Evolutionary conservation across 2,113 vertebrate genomes (phyloP).

Genomic region (Chiloscyllium plagiosum): DNA sequence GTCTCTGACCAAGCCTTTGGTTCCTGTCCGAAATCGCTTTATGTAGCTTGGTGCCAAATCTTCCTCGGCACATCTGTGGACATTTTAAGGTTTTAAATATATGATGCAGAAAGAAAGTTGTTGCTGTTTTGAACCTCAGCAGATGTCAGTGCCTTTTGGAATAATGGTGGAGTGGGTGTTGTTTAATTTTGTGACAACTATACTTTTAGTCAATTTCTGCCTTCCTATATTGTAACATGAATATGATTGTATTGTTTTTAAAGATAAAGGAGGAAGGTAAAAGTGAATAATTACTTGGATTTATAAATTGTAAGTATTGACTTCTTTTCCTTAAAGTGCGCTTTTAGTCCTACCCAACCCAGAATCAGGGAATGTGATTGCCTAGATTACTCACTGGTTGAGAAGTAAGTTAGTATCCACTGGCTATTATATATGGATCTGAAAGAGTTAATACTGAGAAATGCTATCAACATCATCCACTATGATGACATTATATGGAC

Average conservation of each 20-base stretch:
- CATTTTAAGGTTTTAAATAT: neutral
- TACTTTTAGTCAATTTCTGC: neutral
- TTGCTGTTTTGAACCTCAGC: neutral
- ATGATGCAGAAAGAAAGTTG: neutral
- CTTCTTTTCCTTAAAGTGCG: neutral
- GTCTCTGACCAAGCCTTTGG: neutral
- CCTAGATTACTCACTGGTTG: neutral
- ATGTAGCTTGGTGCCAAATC: neutral
- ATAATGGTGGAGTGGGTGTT: neutral
- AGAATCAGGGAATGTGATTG: neutral
- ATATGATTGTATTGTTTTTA: neutral
- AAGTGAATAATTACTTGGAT: neutral
- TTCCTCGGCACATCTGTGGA: neutral
- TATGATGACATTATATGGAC: too few relatives aligned
- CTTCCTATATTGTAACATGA: neutral
- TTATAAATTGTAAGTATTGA: neutral
- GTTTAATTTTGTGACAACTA: neutral
- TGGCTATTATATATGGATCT: neutral
- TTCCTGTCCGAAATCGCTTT: neutral
- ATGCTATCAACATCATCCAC: too few relatives aligned
- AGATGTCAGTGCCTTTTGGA: neutral
- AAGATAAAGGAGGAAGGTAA: neutral
- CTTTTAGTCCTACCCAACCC: neutral
- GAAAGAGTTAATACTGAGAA: too few relatives aligned
- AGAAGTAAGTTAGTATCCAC: neutral